These are phyloP conservation scores for Acrobasis consociella DNA, from an alignment of 2,888 invertebrate genomes.

Conservation along the genomic window DNA sequence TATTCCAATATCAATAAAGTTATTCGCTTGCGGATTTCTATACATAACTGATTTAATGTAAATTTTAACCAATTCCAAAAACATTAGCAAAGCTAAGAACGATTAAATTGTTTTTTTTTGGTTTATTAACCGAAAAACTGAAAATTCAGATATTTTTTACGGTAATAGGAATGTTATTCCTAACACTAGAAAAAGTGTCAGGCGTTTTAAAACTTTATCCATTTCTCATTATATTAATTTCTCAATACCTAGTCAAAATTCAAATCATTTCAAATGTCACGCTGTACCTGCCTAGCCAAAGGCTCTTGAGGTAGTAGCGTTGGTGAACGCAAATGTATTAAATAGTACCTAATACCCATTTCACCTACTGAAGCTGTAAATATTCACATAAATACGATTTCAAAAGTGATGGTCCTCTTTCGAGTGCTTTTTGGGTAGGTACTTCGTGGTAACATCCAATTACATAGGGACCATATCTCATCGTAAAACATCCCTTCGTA, in stretches of 20 bases:
- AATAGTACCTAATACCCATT: neutral
- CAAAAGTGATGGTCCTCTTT: slow-evolving; percentile 10
- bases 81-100: neutral
- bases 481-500: slow-evolving; percentile 11
- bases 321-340: neutral
- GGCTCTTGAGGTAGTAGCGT: neutral
- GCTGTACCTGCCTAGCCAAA: too few relatives aligned
- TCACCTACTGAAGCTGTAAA: slow-evolving; percentile 15
- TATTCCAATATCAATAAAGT: neutral
- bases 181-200: too few relatives aligned
- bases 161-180: too few relatives aligned
- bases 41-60: neutral
- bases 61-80: too few relatives aligned
- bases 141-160: too few relatives aligned
- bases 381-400: slow-evolving; percentile 4
- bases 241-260: neutral
- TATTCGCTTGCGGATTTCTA: slow-evolving; percentile 3
- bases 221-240: too few relatives aligned
- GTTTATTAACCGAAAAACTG: too few relatives aligned
- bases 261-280: neutral
- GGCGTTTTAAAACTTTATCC: too few relatives aligned
- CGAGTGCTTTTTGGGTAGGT: slow-evolving; percentile 4
- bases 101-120: too few relatives aligned
- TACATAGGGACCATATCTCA: slow-evolving; percentile 9
- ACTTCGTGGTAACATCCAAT: slow-evolving; percentile 12